Percentiles rank a stretch among this genome's conserved stretches.
phyloP scores from a whole-genome alignment of 1,140 invertebrate species.

The Hypsibius dujardini region DNA sequence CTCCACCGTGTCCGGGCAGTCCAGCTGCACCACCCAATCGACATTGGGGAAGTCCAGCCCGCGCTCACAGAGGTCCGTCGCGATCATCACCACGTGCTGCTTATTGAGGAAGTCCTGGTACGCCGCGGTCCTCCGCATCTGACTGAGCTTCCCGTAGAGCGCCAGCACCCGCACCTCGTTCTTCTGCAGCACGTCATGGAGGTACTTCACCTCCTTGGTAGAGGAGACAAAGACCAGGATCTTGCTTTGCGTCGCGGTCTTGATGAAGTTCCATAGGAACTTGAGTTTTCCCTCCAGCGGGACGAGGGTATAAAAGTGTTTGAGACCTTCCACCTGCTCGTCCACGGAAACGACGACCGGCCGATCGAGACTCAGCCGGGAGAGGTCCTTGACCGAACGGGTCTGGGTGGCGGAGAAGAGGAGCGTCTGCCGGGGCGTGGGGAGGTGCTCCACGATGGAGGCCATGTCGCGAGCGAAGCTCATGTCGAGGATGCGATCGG shows the following conservation, averaged over 20 bases:
- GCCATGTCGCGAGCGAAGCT: conserved; percentile 83
- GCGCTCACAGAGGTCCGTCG: conserved; percentile 85
- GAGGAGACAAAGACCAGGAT: conserved; percentile 80
- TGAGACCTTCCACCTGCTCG: conserved; percentile 18
- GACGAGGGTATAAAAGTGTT: conserved; percentile 67
- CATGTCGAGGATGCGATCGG: conserved; percentile 83
- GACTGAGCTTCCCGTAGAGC: conserved; percentile 77
- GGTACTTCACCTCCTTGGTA: conserved; percentile 87
- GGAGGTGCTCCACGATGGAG: conserved; percentile 81
- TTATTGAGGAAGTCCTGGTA: conserved; percentile 80
- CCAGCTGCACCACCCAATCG: conserved; percentile 92
- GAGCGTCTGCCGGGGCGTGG: conserved; percentile 66
- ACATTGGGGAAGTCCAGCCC: conserved; percentile 88
- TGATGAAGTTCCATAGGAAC: conserved; percentile 90
- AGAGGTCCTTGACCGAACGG: conserved; percentile 72
- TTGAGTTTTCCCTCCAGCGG: conserved; percentile 75
- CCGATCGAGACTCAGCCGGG: conserved; percentile 70
- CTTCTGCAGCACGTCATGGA: conserved; percentile 72
- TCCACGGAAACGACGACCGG: conserved; percentile 39
- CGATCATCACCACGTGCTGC: conserved; percentile 74
- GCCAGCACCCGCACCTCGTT: conserved; percentile 63
- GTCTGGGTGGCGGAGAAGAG: conserved; percentile 99
- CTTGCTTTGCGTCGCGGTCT: conserved; percentile 74
- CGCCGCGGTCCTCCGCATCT: conserved; percentile 65
- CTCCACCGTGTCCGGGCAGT: conserved; percentile 85